Evolutionary conservation across 2,888 invertebrate species (phyloP).

Genomic region (Metellina segmentata): DNA sequence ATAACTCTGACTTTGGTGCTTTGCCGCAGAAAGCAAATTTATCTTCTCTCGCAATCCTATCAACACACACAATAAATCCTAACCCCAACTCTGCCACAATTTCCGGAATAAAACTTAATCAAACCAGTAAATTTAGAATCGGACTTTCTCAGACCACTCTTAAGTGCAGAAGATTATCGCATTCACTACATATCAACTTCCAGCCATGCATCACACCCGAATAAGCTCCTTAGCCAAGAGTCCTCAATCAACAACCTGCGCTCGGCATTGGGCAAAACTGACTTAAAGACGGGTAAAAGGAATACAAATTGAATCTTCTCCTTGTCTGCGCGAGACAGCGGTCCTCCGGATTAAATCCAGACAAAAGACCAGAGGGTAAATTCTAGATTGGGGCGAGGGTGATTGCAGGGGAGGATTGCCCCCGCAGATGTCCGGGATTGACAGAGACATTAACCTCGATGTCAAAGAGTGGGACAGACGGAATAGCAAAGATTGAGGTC

Average conservation of each 20-base stretch:
- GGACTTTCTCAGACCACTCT: no score
- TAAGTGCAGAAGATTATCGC: neutral
- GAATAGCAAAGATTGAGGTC: slow-evolving; percentile 21
- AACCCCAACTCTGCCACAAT: no score
- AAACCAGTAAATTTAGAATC: no score
- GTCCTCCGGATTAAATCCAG: slow-evolving; percentile 46
- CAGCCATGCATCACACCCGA: neutral
- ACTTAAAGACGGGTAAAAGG: slow-evolving; percentile 1
- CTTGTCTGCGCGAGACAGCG: slow-evolving; percentile 15
- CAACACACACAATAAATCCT: no score
- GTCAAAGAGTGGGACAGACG: slow-evolving; percentile 45
- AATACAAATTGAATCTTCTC: slow-evolving; percentile 38
- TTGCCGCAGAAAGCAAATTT: no score
- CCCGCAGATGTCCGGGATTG: slow-evolving; percentile 54
- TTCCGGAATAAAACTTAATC: no score
- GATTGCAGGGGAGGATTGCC: slow-evolving; percentile 39
- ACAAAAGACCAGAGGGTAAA: slow-evolving; percentile 51
- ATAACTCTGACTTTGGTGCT: no score
- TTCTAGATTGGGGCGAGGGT: slow-evolving; percentile 9
- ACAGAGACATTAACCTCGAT: slow-evolving; percentile 69
- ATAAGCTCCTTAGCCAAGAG: neutral
- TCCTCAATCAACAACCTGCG: neutral
- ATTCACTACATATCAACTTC: neutral
- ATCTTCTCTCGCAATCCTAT: no score
- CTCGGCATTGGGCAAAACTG: no score